Conservation (phyloP, 1,140 invertebrate genomes). For the Nebria ingens region DNA sequence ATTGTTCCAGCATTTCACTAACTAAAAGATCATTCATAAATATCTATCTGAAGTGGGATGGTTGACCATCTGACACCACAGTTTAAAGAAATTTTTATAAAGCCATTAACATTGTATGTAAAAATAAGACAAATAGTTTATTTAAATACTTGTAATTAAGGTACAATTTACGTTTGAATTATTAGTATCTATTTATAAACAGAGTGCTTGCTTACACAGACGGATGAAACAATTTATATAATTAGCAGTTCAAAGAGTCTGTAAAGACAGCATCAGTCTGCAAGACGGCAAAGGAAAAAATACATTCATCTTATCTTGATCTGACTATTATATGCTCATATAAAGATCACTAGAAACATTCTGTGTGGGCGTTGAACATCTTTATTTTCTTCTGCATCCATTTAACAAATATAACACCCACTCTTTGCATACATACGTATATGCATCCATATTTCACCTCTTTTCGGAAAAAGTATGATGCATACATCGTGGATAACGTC, state of each 20-base stretch:
- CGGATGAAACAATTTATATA: slow-evolving; percentile 7
- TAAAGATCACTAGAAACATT: not conserved
- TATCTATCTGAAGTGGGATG: too few species aligned
- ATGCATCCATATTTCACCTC: too few species aligned
- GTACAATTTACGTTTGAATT: not conserved
- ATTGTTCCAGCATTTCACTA: too few species aligned
- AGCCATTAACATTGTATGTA: too few species aligned
- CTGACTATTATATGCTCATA: slow-evolving; percentile 1
- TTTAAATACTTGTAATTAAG: not conserved
- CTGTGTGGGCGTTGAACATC: not conserved
- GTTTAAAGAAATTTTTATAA: not conserved
- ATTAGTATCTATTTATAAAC: slow-evolving; percentile 2
- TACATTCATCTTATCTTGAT: slow-evolving; percentile 1
- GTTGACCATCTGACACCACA: too few species aligned
- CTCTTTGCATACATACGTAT: too few species aligned
- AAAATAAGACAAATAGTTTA: not conserved
- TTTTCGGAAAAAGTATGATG: too few species aligned
- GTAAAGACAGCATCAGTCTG: not conserved
- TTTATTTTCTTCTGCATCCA: too few species aligned
- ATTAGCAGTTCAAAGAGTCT: slow-evolving; percentile 2
- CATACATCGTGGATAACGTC: too few species aligned
- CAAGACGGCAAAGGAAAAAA: slow-evolving; percentile 1
- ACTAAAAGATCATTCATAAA: too few species aligned
- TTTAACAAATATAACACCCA: too few species aligned
- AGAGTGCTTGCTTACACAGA: too few species aligned